Evolutionary conservation across 2,797 vertebrate genomes (phyloP), one percentile per base, ranked within the genome.

Genomic region (Masticophis lateralis): DNA sequence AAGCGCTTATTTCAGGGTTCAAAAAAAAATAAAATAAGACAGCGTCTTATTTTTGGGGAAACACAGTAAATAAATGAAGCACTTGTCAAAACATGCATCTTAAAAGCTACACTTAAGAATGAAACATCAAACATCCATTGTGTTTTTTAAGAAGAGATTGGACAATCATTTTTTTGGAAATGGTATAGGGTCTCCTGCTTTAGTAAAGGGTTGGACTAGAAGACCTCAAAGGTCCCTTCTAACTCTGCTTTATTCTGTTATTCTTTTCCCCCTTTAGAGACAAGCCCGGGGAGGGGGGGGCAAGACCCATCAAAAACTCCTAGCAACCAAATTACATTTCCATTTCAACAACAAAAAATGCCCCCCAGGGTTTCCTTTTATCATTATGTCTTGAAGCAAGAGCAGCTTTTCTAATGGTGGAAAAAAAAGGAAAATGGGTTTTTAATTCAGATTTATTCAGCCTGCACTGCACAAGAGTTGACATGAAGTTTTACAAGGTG

Each of bases 401-500:
- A 79, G 18, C 69, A 79, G 37, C 74, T 79, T 20, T 43, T 79
- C 18, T 79, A 22, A 3, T 2, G 32, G 55, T 95, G 13, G 43
- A 94, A 89, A 89, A 89, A 89, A 95, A 92, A 51, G 90, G 94
- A 88, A 60, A 95, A 91, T 5, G 43, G 57, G 27, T 47, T 47
- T 47, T 47, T 47, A 47, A 47, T 47, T 47, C 47, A 47, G 79
- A 90, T 32, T 47, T 1, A 25, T 16, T 66, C 91, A 86, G 60
- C 93, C 94, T 0, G 90, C 87, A 88, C 1, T 3, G 2, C 8
- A 22, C 18, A 83, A 79, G 88, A 86, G 92, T 87, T 91, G 74
- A 61, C 47, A 90, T 22, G 91, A 90, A 94, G 89, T 90, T 90
- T 92, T 0, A 93, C 93, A 96, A 97, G 94, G 95, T 95, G 93